Evolutionary conservation across 2,113 vertebrate species (phyloP).

Genomic region (Chrysemys picta): DNA sequence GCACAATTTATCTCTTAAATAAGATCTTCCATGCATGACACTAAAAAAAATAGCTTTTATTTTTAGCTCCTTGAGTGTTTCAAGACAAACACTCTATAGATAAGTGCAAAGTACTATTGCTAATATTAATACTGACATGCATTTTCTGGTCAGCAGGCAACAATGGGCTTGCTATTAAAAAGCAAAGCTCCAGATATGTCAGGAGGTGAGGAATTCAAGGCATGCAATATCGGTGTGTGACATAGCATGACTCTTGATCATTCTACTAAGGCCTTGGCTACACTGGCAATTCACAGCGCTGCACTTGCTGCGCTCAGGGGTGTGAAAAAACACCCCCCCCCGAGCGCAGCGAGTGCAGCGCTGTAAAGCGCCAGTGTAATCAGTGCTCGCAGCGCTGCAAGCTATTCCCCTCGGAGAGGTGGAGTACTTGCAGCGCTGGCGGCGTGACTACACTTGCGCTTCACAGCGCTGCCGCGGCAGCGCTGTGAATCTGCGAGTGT

Average conservation of each 20-base stretch:
- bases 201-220: background rate
- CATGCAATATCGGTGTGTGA: background rate
- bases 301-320: no score
- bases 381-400: no score
- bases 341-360: no score
- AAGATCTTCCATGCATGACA: slow-evolving; percentile 23
- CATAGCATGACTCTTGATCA: background rate
- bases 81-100: background rate
- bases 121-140: background rate
- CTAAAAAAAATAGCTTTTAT: rapidly evolving
- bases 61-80: slow-evolving; percentile 28
- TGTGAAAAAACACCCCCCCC: no score
- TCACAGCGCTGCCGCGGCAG: no score
- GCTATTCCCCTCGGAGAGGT: no score
- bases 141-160: background rate
- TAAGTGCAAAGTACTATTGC: background rate
- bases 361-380: no score
- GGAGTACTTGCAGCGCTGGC: no score
- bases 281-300: no score
- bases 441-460: no score
- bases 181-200: background rate
- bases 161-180: background rate
- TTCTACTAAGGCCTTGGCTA: background rate
- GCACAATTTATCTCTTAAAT: slow-evolving; percentile 62
- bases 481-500: no score